Evolutionary conservation across 92 coral and sea anemone species (phyloP), one percentile per base, ranked within the genome.

Genomic region (Actinostola sp.): DNA sequence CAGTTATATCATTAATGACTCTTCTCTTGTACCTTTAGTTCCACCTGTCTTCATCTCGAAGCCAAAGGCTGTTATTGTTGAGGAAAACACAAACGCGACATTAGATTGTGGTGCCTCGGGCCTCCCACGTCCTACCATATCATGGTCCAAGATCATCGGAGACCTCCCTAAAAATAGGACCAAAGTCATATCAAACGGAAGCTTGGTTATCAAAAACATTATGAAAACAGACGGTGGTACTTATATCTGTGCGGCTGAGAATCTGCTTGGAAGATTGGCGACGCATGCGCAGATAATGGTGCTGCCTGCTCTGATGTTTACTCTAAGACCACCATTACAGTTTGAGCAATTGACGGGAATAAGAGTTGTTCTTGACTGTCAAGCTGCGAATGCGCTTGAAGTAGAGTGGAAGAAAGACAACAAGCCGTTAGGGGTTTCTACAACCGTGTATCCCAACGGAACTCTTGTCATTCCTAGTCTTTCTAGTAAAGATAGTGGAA

Each of bases 51-150:
- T 77, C 28, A 38, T 54, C 36, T 57, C 14, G 34, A 66, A 42
- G 31, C 75, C 58, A 0, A 54, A 54, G 9, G 38, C 82, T 20
- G 49, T 57, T 16, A 53, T 55, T 12, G 31, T 57, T 53, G 82
- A 77, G 53, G 82, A 77, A 46, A 55, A 61, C 21, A 49, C 54
- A 23, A 52, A 66, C 68, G 59, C 43, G 27, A 54, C 13, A 30
- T 39, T 56, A 33, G 29, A 25, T 53, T 77, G 82, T 64, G 32
- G 36, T 33, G 75, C 61, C 32, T 53, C 59, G 27, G 82, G 82
- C 66, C 31, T 36, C 19, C 82, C 82, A 25, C 72, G 36, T 0
- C 76, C 82, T 33, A 33, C 52, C 2, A 25, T 67, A 13, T 52
- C 68, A 14, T 77, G 82, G 76, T 38, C 30, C 0, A 77, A 67